Evolutionary conservation across 2,797 vertebrate species (phyloP).

Genomic region (Cichlasoma orientale): DNA sequence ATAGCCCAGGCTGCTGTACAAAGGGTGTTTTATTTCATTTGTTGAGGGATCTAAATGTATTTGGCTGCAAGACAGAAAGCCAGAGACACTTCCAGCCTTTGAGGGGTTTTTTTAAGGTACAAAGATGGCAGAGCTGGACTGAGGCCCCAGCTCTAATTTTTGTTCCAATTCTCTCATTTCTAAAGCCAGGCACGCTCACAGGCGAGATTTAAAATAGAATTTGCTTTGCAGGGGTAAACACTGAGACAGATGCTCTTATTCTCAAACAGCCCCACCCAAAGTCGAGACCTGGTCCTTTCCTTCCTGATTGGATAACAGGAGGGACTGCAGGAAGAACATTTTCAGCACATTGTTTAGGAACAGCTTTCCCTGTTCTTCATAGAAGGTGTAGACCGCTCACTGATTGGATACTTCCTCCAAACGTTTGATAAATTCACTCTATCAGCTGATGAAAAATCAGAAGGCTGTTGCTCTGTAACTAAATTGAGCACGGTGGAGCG

Average conservation of each 20-base stretch:
- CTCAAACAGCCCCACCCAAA: slow-evolving; percentile 35
- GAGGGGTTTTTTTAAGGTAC: not conserved
- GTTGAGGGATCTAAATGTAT: slow-evolving; percentile 49
- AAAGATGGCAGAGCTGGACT: slow-evolving; percentile 36
- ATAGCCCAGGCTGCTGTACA: slow-evolving; percentile 38
- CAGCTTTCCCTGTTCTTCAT: slow-evolving; percentile 9
- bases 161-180: slow-evolving; percentile 9
- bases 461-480: not conserved
- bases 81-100: slow-evolving; percentile 32
- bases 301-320: slow-evolving; percentile 70
- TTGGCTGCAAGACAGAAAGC: slow-evolving; percentile 27
- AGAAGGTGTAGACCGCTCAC: slow-evolving; percentile 15
- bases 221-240: not conserved
- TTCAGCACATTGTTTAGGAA: slow-evolving; percentile 60
- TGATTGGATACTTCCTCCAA: slow-evolving; percentile 57
- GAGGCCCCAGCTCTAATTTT: not conserved
- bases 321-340: slow-evolving; percentile 63
- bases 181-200: not conserved
- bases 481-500: not conserved
- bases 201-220: not conserved
- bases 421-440: slow-evolving; percentile 1
- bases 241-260: slow-evolving; percentile 3
- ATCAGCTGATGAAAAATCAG: slow-evolving; percentile 22
- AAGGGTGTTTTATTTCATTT: slow-evolving; percentile 64
- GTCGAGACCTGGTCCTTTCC: slow-evolving; percentile 45